Conservation (phyloP, 2,113 vertebrate genomes). For the Holacanthus passer region DNA sequence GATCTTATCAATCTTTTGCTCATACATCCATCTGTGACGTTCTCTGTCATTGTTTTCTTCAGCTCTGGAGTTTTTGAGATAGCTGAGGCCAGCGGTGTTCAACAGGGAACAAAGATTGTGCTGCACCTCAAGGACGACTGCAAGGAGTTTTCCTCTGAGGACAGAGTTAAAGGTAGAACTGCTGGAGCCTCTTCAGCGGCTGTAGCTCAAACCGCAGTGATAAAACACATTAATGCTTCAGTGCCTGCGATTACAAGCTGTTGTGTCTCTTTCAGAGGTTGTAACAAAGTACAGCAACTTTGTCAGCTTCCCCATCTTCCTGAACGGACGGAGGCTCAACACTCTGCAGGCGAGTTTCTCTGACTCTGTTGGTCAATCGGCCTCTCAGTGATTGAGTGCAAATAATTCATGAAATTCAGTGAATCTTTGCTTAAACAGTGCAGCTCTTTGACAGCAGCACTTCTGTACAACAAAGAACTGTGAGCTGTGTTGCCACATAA, state of each 20-base stretch:
- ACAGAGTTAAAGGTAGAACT: constrained; percentile 90
- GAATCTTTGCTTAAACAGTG: too few relatives aligned
- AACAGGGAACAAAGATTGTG: constrained; percentile 94
- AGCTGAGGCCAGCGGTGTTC: constrained; percentile 92
- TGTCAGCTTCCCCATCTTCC: constrained; percentile 94
- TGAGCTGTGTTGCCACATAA: too few relatives aligned
- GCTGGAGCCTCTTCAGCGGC: background rate
- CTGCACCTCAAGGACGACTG: constrained; percentile 94
- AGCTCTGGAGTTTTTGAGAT: constrained; percentile 95
- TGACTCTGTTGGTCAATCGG: background rate
- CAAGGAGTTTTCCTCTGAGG: constrained; percentile 93
- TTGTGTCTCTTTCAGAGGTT: constrained; percentile 85
- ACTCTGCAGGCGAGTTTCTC: constrained; percentile 89
- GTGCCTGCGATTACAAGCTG: background rate
- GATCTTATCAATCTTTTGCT: too few relatives aligned
- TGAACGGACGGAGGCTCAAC: constrained; percentile 93
- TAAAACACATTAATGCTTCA: background rate
- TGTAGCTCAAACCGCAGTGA: rapidly evolving
- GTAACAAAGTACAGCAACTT: constrained; percentile 99
- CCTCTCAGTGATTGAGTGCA: too few relatives aligned
- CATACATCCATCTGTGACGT: background rate
- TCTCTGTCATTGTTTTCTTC: constrained; percentile 18
- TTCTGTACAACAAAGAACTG: too few relatives aligned
- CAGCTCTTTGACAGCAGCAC: too few relatives aligned
- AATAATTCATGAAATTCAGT: too few relatives aligned